These are phyloP conservation scores for Scaptodrosophila lebanonensis DNA, from an alignment of 1,140 invertebrate genomes.

Conservation along the genomic window DNA sequence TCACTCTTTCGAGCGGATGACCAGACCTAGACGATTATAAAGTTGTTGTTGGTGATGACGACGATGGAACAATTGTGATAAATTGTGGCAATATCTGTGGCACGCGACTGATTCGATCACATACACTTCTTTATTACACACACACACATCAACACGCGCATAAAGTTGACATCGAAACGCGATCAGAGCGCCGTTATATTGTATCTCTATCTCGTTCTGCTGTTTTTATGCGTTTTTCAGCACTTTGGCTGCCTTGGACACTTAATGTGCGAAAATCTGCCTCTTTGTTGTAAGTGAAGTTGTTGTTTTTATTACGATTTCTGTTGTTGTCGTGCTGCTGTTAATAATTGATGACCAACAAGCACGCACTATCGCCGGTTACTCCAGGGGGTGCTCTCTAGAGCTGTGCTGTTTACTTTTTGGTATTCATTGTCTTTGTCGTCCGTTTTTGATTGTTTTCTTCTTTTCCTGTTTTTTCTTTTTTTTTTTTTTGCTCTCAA, in stretches of 20 bases:
- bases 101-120: constrained; percentile 37
- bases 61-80: constrained; percentile 61
- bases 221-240: constrained; percentile 3
- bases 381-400: too few relatives aligned
- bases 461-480: too few relatives aligned
- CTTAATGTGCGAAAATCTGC: constrained; percentile 54
- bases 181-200: constrained; percentile 58
- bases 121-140: background rate
- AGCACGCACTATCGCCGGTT: constrained; percentile 26
- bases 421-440: too few relatives aligned
- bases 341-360: constrained; percentile 62
- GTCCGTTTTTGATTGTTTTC: too few relatives aligned
- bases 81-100: constrained; percentile 37
- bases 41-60: too few relatives aligned
- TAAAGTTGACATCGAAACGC: constrained; percentile 51
- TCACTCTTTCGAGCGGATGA: constrained; percentile 34
- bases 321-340: constrained; percentile 13
- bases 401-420: too few relatives aligned
- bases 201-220: constrained; percentile 5
- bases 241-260: constrained; percentile 22
- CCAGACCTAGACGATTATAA: too few relatives aligned
- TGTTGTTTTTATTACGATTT: constrained; percentile 1
- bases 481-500: too few relatives aligned
- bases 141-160: constrained; percentile 33
- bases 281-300: background rate